phyloP scores from a whole-genome alignment of 2,888 invertebrate species.

The Ophion costatus region DNA sequence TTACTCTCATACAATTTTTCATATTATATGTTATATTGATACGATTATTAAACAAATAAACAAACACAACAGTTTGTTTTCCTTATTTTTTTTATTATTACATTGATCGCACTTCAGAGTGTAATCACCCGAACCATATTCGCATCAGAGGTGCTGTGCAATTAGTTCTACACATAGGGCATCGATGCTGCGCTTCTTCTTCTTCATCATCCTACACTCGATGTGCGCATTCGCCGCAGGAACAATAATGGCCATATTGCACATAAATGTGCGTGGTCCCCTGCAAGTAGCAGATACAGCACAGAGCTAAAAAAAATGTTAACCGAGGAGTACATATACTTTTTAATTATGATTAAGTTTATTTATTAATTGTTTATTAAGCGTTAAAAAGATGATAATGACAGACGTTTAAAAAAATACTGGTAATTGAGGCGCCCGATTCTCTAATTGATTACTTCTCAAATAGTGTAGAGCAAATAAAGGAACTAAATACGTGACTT shows the following conservation, averaged over 20 bases:
- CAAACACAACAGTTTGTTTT: too few species aligned
- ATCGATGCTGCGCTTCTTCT: background rate
- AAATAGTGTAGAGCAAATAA: background rate
- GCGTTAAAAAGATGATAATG: background rate
- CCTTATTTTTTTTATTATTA: too few species aligned
- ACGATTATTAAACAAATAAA: too few species aligned
- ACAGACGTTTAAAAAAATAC: constrained; percentile 14
- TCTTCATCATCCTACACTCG: background rate
- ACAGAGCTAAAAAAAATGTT: too few species aligned
- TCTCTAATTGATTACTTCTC: background rate
- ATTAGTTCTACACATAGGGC: constrained; percentile 1
- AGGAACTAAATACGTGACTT: background rate
- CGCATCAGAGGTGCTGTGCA: constrained; percentile 10
- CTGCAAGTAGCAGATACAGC: too few species aligned
- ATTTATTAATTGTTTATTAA: too few species aligned
- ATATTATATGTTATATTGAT: too few species aligned
- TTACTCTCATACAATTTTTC: too few species aligned
- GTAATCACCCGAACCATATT: background rate
- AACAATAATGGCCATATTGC: constrained; percentile 13
- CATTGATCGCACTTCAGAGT: background rate
- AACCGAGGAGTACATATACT: too few species aligned
- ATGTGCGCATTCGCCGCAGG: constrained; percentile 1
- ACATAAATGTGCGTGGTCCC: background rate
- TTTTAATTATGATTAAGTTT: too few species aligned
- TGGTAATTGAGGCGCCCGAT: background rate